These are phyloP conservation scores for Solenodon paradoxus DNA, from an alignment of 2,113 vertebrate genomes.

Conservation along the genomic window DNA sequence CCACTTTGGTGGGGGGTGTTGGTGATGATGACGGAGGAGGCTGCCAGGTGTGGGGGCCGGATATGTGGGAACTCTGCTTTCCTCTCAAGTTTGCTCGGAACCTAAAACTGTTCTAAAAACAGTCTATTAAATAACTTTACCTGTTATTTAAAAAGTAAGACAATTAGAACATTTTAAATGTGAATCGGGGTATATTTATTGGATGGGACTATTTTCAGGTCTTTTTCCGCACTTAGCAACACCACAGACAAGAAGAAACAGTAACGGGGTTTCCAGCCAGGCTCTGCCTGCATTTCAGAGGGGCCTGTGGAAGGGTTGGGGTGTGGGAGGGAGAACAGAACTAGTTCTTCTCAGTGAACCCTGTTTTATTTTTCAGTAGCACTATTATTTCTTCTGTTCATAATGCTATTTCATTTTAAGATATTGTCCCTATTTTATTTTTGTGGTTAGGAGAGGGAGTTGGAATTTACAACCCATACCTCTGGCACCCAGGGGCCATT, in stretches of 20 bases:
- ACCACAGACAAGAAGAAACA: too few relatives aligned
- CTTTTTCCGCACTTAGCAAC: too few relatives aligned
- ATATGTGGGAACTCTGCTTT: not conserved
- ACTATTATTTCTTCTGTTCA: too few relatives aligned
- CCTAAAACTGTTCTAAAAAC: not conserved
- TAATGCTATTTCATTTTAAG: too few relatives aligned
- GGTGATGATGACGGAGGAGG: not conserved
- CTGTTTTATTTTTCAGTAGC: too few relatives aligned
- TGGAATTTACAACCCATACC: not conserved
- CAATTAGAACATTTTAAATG: not conserved
- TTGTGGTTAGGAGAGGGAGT: not conserved
- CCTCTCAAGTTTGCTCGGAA: not conserved
- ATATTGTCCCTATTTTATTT: not conserved
- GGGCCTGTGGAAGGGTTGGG: not conserved
- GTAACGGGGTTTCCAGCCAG: not conserved
- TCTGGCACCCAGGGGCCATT: not conserved
- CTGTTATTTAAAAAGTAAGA: not conserved
- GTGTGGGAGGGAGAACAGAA: fast-evolving
- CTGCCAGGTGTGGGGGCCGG: too few relatives aligned
- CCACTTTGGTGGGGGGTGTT: too few relatives aligned
- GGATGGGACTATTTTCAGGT: not conserved
- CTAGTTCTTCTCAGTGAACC: too few relatives aligned
- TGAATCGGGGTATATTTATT: not conserved
- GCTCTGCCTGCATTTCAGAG: not conserved
- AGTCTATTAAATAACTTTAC: not conserved